Evolutionary conservation across 1,140 invertebrate genomes (phyloP), one percentile per base, ranked within the genome.

Genomic region (Chrysomallon squamiferum): DNA sequence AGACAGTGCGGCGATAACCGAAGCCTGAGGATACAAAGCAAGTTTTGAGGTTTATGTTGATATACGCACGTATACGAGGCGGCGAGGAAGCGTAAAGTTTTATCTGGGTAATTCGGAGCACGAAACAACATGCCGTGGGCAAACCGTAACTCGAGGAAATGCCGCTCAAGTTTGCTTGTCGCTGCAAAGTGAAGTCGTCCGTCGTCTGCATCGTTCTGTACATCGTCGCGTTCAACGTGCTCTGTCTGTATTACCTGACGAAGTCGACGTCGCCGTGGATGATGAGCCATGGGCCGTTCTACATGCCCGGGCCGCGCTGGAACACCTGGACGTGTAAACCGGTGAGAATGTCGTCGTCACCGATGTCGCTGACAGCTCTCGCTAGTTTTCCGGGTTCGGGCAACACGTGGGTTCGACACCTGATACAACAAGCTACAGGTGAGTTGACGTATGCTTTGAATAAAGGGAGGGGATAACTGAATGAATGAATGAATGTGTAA

Each of bases 351-450:
- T 54, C 50, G 22, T 22, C 50, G 15, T 18, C 11, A 11, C 43
- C 56, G 29, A 56, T 76, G 15, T 66, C 73, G 56, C 13, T 65
- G 0, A 77, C 73, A n/a, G 78, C 76, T 22, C 66, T 80, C 29
- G 75, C 66, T 13, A 78, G 76, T 58, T 75, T 71, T n/a, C 76
- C 76, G 3, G 78, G 78, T 0, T 75, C 74, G 18, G 78, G 78
- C 5, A 80, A 77, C 56, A 80, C 73, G 6, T 80, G 78, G 78
- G 3, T 80, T 30, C 66, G 78, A 11, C 73, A 77, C 45, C 59
- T 80, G 2, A n/a, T 80, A 22, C 74, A 78, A 33, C 70, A 76
- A 50, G 68, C 70, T 1, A 76, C 76, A 58, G 78, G 78, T 80
- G 66, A 62, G 72, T 49, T 2, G 4, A 2, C n/a, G n/a, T 27